A percentile compares a stretch with the other conserved stretches of the same genome.
Conservation (phyloP, 2,797 vertebrate species). For the Thamnophis elegans region DNA sequence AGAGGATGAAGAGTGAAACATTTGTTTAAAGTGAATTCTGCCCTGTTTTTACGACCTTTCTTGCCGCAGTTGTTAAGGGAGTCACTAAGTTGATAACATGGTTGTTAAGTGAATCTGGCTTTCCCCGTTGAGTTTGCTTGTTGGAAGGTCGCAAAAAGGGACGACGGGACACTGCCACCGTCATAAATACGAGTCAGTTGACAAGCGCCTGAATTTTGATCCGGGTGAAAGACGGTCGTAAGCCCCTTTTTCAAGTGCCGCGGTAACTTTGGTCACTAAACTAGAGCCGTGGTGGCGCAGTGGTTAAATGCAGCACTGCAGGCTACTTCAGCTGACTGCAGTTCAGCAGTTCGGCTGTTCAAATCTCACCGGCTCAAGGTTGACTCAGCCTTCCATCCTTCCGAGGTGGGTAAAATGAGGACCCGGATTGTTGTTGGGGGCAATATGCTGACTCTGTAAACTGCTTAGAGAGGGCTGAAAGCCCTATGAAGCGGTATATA, state of each 20-base stretch:
- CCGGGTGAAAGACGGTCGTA: fast-evolving
- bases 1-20: neutral
- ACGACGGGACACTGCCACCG: fast-evolving
- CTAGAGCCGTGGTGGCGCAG: too few relatives aligned
- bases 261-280: neutral
- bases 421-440: too few relatives aligned
- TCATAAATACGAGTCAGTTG: neutral
- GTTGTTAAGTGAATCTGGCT: neutral
- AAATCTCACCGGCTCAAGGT: too few relatives aligned
- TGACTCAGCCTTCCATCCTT: too few relatives aligned
- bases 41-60: neutral
- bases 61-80: neutral
- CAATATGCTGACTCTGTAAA: too few relatives aligned
- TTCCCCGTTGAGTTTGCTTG: neutral
- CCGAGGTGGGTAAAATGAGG: too few relatives aligned
- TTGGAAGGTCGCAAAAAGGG: neutral
- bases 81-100: neutral
- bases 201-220: neutral
- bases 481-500: too few relatives aligned
- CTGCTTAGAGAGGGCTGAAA: too few relatives aligned
- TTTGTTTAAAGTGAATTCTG: neutral
- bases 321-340: too few relatives aligned
- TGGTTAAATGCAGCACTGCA: too few relatives aligned
- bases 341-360: too few relatives aligned
- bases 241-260: neutral